These are phyloP conservation scores for Triplophysa bombifrons DNA, from an alignment of 2,797 vertebrate genomes.

Conservation along the genomic window DNA sequence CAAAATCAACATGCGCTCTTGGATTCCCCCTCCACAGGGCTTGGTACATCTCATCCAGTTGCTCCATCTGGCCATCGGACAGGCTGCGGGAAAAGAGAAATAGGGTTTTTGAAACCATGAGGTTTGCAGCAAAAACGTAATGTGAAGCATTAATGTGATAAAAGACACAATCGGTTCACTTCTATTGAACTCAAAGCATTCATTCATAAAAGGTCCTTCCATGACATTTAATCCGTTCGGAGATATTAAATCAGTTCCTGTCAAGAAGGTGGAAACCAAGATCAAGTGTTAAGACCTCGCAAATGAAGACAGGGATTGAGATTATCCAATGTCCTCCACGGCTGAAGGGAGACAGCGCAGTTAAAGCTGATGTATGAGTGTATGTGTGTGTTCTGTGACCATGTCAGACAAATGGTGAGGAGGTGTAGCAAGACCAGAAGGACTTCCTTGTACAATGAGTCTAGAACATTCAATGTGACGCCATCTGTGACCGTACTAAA, in stretches of 20 bases:
- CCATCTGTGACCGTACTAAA: not conserved
- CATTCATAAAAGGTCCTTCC: not conserved
- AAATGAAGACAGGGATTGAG: not conserved
- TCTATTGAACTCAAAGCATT: not conserved
- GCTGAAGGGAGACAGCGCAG: not conserved
- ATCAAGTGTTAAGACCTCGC: not conserved
- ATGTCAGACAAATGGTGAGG: not conserved
- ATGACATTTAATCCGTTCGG: not conserved
- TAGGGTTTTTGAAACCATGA: not conserved
- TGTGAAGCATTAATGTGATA: too few relatives aligned
- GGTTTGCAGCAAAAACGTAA: not conserved
- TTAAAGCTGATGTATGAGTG: conserved; percentile 23
- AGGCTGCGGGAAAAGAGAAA: conserved; percentile 70
- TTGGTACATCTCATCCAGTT: conserved; percentile 91
- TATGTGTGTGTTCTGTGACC: conserved; percentile 2
- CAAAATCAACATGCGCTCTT: conserved; percentile 86
- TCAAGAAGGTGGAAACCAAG: not conserved
- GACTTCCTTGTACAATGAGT: conserved; percentile 11
- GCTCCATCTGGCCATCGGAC: conserved; percentile 86
- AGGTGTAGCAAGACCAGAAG: conserved; percentile 4
- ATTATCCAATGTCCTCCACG: conserved; percentile 8
- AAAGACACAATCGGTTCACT: too few relatives aligned
- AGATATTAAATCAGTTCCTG: conserved; percentile 4
- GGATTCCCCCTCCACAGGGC: conserved; percentile 88
- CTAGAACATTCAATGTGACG: not conserved